Percentiles rank a stretch among this genome's conserved stretches.
Evolutionary conservation across 2,888 invertebrate species (phyloP).

Genomic region (Troides helena): DNA sequence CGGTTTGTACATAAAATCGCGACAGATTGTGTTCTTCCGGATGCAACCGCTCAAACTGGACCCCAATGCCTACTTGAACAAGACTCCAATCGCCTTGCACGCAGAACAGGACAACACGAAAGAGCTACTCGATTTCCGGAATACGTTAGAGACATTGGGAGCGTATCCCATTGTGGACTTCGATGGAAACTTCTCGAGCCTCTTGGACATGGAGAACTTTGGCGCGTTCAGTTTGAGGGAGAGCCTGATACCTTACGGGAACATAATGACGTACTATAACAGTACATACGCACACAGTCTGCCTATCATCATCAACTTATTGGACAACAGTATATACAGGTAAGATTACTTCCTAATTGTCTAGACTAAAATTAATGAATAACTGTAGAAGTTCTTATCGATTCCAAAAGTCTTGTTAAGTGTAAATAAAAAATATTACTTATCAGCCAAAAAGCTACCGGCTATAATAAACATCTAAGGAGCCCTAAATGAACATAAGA

Average conservation of each 20-base stretch:
- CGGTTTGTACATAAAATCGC: conserved; percentile 83
- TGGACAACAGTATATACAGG: conserved; percentile 86
- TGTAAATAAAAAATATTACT: too few species aligned
- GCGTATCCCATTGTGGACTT: conserved; percentile 75
- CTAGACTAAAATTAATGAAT: too few species aligned
- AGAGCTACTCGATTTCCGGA: conserved; percentile 60
- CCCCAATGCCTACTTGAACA: conserved; percentile 81
- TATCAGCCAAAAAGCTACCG: too few species aligned
- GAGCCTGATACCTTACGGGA: conserved; percentile 76
- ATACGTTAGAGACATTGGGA: conserved; percentile 63
- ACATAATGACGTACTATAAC: conserved; percentile 85
- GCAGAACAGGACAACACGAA: conserved; percentile 71
- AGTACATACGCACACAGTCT: conserved; percentile 89
- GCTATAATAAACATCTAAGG: too few species aligned
- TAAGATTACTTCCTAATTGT: conserved; percentile 41
- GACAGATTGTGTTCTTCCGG: conserved; percentile 82
- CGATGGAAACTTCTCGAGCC: conserved; percentile 83
- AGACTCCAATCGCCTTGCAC: conserved; percentile 82
- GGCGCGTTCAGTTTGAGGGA: conserved; percentile 83
- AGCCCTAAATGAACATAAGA: too few species aligned
- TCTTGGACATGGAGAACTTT: conserved; percentile 83
- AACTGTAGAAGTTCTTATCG: too few species aligned
- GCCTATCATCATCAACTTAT: conserved; percentile 86
- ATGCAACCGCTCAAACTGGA: conserved; percentile 83
- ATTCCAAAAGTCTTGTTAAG: too few species aligned